Conservation (phyloP, 2,888 invertebrate species). For the Sarcophaga subvicina region DNA sequence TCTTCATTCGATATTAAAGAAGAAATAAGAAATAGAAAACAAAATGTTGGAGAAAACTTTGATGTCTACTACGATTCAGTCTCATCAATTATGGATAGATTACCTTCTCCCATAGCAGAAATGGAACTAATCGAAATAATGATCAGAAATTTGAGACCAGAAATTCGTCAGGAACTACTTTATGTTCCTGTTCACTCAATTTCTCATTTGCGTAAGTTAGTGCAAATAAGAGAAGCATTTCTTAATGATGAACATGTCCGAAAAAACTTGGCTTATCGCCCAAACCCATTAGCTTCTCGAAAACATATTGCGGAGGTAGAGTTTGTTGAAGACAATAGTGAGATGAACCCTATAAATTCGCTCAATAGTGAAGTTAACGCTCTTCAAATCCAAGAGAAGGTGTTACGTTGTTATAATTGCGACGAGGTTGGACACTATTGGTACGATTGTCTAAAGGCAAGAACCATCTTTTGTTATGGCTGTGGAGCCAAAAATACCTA, state of each 20-base stretch:
- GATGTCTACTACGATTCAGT: too few relatives aligned
- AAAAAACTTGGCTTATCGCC: neutral
- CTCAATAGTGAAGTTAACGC: neutral
- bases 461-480: slow-evolving; percentile 9
- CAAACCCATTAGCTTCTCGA: too few relatives aligned
- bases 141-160: slow-evolving; percentile 21
- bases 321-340: too few relatives aligned
- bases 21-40: slow-evolving; percentile 57
- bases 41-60: slow-evolving; percentile 2
- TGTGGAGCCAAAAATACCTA: slow-evolving; percentile 38
- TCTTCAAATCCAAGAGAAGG: neutral
- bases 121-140: slow-evolving; percentile 30
- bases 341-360: too few relatives aligned
- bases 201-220: slow-evolving; percentile 50
- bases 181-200: slow-evolving; percentile 42
- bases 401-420: slow-evolving; percentile 17
- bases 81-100: slow-evolving; percentile 18
- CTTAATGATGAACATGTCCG: slow-evolving; percentile 34
- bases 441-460: slow-evolving; percentile 6
- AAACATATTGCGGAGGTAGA: too few relatives aligned
- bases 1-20: slow-evolving; percentile 45
- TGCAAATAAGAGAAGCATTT: slow-evolving; percentile 49
- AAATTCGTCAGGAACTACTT: slow-evolving; percentile 46
- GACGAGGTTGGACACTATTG: slow-evolving; percentile 9
- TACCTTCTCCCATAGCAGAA: slow-evolving; percentile 9